phyloP scores from a whole-genome alignment of 2,888 invertebrate species.

The Nomada ferruginata region DNA sequence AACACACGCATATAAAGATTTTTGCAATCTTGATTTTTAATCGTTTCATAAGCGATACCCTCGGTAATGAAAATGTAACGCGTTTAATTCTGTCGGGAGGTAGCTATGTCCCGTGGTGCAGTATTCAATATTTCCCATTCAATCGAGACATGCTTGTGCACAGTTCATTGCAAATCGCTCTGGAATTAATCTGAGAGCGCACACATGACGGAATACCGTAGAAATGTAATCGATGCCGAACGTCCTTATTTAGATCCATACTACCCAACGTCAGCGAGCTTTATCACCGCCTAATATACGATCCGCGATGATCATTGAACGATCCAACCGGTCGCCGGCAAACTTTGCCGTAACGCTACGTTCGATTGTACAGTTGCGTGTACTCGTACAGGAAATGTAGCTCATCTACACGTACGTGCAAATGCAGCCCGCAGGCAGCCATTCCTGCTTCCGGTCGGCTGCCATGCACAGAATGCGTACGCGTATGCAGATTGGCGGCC shows the following conservation, averaged over 20 bases:
- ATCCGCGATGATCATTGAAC: slow-evolving; percentile 42
- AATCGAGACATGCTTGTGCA: neutral
- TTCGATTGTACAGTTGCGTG: slow-evolving; percentile 45
- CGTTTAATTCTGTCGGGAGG: no score
- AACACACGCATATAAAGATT: no score
- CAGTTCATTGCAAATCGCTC: neutral
- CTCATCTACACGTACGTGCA: slow-evolving; percentile 64
- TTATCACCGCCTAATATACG: slow-evolving; percentile 33
- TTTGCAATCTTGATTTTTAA: no score
- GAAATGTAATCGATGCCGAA: neutral
- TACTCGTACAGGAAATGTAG: slow-evolving; percentile 62
- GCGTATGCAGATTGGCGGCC: slow-evolving; percentile 73
- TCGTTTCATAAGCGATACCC: no score
- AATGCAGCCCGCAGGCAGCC: slow-evolving; percentile 71
- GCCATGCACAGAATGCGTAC: slow-evolving; percentile 76
- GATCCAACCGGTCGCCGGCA: slow-evolving; percentile 40
- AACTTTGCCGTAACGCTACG: slow-evolving; percentile 56
- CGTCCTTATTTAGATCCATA: neutral
- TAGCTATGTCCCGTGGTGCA: no score
- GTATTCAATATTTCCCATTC: neutral
- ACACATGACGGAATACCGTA: neutral
- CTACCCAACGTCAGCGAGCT: slow-evolving; percentile 11
- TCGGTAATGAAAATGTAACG: no score
- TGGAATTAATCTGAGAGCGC: neutral
- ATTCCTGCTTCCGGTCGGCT: slow-evolving; percentile 74